Evolutionary conservation across 2,888 invertebrate species (phyloP).

Genomic region (Hipparchia sbordonii): DNA sequence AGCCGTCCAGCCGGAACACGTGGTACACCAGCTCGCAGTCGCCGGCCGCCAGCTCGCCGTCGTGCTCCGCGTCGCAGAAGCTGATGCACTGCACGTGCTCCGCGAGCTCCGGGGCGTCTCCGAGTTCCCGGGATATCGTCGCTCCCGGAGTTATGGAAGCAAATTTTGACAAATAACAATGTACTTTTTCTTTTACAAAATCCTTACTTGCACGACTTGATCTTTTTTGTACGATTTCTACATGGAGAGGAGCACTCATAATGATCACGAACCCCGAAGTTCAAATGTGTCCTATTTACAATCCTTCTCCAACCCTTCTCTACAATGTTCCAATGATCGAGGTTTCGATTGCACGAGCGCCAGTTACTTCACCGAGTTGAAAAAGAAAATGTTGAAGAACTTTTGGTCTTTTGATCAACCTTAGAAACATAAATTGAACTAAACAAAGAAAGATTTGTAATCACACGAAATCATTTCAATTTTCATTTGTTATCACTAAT

Average conservation of each 20-base stretch:
- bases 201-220: conserved; percentile 60
- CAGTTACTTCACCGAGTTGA: background rate
- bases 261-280: background rate
- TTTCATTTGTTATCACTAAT: no score
- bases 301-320: no score
- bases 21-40: conserved; percentile 59
- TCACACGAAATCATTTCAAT: no score
- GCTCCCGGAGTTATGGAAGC: conserved; percentile 60
- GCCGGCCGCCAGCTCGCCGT: conserved; percentile 51
- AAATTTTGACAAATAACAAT: conserved; percentile 58
- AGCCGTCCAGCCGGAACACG: conserved; percentile 60
- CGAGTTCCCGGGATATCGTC: conserved; percentile 52
- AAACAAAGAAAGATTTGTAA: no score
- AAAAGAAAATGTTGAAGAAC: no score
- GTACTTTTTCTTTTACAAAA: conserved; percentile 57
- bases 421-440: no score
- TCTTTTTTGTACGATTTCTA: conserved; percentile 68
- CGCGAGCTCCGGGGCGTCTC: conserved; percentile 54
- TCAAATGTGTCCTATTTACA: no score
- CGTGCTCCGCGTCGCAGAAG: conserved; percentile 66
- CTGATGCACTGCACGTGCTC: conserved; percentile 64
- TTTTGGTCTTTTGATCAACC: no score
- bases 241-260: conserved; percentile 63
- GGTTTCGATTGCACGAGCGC: no score
- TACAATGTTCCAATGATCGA: no score